A percentile compares a stretch with the other conserved stretches of the same genome.
Conservation (phyloP, 37 sponge, comb jelly and placozoan species). For the Beroe ovata region DNA sequence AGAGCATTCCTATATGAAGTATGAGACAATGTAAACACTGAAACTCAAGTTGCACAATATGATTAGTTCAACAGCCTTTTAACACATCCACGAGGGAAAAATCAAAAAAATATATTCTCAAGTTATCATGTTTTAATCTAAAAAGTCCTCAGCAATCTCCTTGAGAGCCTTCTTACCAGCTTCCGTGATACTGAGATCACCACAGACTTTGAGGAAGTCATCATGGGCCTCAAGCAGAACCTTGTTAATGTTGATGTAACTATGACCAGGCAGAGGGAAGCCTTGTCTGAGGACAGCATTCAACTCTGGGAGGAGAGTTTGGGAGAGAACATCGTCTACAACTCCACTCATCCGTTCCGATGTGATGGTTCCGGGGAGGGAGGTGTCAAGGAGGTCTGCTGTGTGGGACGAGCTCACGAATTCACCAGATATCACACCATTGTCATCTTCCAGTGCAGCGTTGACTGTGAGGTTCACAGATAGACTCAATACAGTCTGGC, state of each 20-base stretch:
- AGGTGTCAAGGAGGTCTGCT: not conserved
- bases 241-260: conserved; percentile 26
- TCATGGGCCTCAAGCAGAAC: conserved; percentile 1
- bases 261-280: conserved; percentile 15
- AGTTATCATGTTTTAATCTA: no score
- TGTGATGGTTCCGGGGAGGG: not conserved
- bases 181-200: conserved; percentile 7
- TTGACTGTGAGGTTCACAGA: not conserved
- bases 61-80: no score
- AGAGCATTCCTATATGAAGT: no score
- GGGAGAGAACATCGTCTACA: not conserved
- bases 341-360: not conserved
- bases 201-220: conserved; percentile 50
- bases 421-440: not conserved
- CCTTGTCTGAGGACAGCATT: conserved; percentile 14
- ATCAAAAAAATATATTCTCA: no score
- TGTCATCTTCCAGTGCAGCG: not conserved
- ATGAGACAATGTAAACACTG: no score
- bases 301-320: conserved; percentile 13
- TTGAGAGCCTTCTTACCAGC: not conserved
- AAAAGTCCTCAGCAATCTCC: not conserved
- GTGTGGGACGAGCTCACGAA: not conserved
- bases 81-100: no score
- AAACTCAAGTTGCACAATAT: no score
- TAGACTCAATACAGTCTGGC: not conserved